phyloP scores from a whole-genome alignment of 1,140 invertebrate genomes.

The Apis laboriosa region DNA sequence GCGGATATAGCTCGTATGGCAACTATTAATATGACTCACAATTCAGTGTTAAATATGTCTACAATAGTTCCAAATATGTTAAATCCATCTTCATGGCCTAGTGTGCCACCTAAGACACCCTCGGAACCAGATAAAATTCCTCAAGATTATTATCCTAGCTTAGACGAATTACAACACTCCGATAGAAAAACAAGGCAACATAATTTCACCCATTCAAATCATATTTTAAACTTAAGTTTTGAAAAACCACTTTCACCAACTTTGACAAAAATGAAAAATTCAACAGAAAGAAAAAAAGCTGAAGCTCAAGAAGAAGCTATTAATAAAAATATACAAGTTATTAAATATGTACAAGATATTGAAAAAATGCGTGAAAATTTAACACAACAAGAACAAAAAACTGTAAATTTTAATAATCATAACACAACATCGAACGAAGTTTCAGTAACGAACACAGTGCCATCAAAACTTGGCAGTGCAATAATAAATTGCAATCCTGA shows the following conservation, averaged over 20 bases:
- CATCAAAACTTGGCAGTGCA: constrained; percentile 60
- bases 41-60: constrained; percentile 72
- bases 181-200: constrained; percentile 72
- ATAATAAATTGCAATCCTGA: constrained; percentile 54
- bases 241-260: constrained; percentile 74
- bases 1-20: constrained; percentile 87
- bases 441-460: constrained; percentile 45
- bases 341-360: constrained; percentile 77
- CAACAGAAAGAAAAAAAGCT: constrained; percentile 71
- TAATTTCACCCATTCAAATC: constrained; percentile 67
- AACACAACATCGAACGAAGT: constrained; percentile 61
- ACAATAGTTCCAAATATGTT: constrained; percentile 68
- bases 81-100: constrained; percentile 71
- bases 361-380: constrained; percentile 72
- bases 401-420: constrained; percentile 30
- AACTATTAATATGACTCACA: constrained; percentile 75
- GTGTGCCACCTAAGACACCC: constrained; percentile 68
- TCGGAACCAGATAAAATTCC: constrained; percentile 72
- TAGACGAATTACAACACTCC: constrained; percentile 76
- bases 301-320: constrained; percentile 75
- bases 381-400: constrained; percentile 60
- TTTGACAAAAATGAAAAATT: constrained; percentile 72
- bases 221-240: constrained; percentile 68
- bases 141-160: constrained; percentile 77
- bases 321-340: constrained; percentile 75